Conservation (phyloP, 2,113 vertebrate species). For the Vanacampus margaritifer region DNA sequence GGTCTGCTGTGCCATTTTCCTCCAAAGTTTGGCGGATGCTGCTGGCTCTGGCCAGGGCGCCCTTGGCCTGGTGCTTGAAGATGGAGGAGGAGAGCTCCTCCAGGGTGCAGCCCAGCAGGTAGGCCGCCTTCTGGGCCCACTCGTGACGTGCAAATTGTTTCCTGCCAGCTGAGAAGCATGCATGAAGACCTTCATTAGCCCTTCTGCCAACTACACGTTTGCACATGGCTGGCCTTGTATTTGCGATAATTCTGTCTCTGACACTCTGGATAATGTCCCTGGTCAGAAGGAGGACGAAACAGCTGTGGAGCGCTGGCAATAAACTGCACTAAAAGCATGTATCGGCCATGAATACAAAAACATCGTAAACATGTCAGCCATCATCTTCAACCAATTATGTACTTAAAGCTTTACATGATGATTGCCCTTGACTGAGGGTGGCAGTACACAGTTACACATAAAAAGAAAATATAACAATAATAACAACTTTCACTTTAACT, state of each 20-base stretch:
- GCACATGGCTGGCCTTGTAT: conserved; percentile 26
- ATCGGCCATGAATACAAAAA: not conserved
- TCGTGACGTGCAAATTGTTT: conserved; percentile 97
- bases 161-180: conserved; percentile 76
- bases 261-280: conserved; percentile 47
- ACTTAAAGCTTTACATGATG: not conserved
- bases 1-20: conserved; percentile 71
- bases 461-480: not conserved
- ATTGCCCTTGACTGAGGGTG: not conserved
- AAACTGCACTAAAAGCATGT: conserved; percentile 31
- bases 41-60: conserved; percentile 82
- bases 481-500: conserved; percentile 34
- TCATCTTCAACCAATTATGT: not conserved
- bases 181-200: conserved; percentile 61
- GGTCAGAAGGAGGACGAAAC: conserved; percentile 43
- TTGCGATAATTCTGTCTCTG: conserved; percentile 42
- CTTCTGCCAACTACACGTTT: conserved; percentile 40
- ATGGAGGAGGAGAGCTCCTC: conserved; percentile 94
- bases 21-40: conserved; percentile 83
- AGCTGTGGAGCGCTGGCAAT: conserved; percentile 21
- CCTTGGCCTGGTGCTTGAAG: conserved; percentile 92
- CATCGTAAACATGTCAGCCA: not conserved
- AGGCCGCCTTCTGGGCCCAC: conserved; percentile 96
- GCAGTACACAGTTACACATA: not conserved
- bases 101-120: conserved; percentile 87